Evolutionary conservation across 2,888 invertebrate species (phyloP).

Genomic region (Diarsia mendica): DNA sequence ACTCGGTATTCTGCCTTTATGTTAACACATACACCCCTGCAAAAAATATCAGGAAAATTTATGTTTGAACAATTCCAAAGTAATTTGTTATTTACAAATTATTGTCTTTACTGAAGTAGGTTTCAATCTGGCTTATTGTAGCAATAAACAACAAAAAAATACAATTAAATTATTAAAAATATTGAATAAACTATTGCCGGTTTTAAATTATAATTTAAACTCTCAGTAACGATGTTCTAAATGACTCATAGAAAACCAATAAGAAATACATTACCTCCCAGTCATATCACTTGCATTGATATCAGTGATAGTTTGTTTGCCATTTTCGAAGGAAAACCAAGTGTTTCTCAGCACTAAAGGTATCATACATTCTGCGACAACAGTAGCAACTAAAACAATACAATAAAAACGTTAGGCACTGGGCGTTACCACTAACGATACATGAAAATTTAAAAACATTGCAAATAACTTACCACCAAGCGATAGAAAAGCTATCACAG

Average conservation of each 20-base stretch:
- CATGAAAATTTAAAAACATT: slow-evolving; percentile 48
- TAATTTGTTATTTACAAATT: too few species aligned
- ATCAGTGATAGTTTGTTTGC: slow-evolving; percentile 95
- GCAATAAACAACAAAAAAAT: not conserved
- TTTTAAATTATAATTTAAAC: not conserved
- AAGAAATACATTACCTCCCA: slow-evolving; percentile 81
- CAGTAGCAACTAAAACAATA: slow-evolving; percentile 76
- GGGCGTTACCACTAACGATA: slow-evolving; percentile 80
- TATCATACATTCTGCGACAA: slow-evolving; percentile 91
- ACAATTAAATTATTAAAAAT: not conserved
- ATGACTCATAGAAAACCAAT: slow-evolving; percentile 12
- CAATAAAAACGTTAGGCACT: slow-evolving; percentile 68
- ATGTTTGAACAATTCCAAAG: not conserved
- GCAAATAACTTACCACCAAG: slow-evolving; percentile 69
- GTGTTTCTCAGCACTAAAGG: slow-evolving; percentile 95
- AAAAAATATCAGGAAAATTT: slow-evolving; percentile 38
- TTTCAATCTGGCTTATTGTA: not conserved
- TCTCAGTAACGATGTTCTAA: not conserved
- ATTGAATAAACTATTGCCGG: not conserved
- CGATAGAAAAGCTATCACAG: slow-evolving; percentile 64
- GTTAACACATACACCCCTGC: slow-evolving; percentile 93
- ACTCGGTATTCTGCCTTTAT: slow-evolving; percentile 93
- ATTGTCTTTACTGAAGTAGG: not conserved
- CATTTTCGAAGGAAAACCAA: slow-evolving; percentile 98
- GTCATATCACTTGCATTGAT: slow-evolving; percentile 95